Percentiles rank a stretch among this genome's conserved stretches.
These are phyloP conservation scores for Cremastinae sp. DNA, from an alignment of 2,888 invertebrate species.

Conservation along the genomic window DNA sequence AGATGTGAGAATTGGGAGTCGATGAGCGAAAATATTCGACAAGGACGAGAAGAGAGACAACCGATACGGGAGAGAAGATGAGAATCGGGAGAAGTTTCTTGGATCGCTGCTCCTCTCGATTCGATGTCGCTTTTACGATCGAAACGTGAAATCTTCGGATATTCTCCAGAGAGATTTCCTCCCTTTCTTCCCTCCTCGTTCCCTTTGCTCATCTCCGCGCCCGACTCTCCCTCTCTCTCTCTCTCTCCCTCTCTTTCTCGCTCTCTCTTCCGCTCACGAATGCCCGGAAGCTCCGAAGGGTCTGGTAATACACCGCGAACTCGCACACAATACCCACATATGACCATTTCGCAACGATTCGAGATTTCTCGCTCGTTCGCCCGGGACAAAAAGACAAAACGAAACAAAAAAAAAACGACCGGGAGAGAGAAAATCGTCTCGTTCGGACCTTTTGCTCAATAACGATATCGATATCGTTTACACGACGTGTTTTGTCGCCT, in stretches of 20 bases:
- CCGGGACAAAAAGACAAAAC: too few relatives aligned
- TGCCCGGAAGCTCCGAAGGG: conserved; percentile 49
- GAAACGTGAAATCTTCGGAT: conserved; percentile 58
- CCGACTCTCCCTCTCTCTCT: conserved; percentile 1
- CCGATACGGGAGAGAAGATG: conserved; percentile 35
- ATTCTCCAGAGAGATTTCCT: conserved; percentile 49
- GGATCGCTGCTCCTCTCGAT: conserved; percentile 54
- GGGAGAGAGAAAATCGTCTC: conserved; percentile 48
- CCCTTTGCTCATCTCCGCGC: too few relatives aligned
- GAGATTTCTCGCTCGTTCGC: conserved; percentile 38
- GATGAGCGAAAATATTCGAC: conserved; percentile 17
- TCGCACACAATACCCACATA: conserved; percentile 45
- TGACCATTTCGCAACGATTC: conserved; percentile 40
- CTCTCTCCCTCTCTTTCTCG: conserved; percentile 1
- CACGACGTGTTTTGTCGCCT: conserved; percentile 52
- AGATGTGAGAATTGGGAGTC: conserved; percentile 40
- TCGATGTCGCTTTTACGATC: conserved; percentile 61
- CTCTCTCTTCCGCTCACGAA: conserved; percentile 15
- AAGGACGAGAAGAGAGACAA: conserved; percentile 8
- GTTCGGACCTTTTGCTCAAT: conserved; percentile 59
- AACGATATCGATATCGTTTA: conserved; percentile 61
- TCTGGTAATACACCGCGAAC: conserved; percentile 42
- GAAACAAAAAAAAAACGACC: conserved; percentile 37
- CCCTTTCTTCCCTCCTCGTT: conserved; percentile 9
- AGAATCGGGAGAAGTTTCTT: conserved; percentile 43